These are phyloP conservation scores for Halichondria panicea DNA, from an alignment of 37 sponge, comb jelly and placozoan genomes.

Conservation along the genomic window DNA sequence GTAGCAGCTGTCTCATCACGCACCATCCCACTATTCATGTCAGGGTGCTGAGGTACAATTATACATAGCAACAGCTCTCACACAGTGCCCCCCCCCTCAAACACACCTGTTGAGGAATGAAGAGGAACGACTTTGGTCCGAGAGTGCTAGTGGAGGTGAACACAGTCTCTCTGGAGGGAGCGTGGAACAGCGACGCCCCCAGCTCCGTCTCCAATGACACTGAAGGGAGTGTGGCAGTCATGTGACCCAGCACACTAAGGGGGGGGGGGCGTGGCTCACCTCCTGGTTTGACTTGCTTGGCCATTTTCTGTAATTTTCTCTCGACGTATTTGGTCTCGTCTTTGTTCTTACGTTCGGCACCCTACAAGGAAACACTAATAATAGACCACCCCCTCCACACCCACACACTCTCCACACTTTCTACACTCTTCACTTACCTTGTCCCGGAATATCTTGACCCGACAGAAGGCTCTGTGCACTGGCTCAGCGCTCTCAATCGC, in stretches of 20 bases:
- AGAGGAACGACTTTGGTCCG: conserved; percentile 78
- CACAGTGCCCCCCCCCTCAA: not conserved
- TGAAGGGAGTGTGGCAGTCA: not conserved
- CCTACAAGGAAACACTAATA: conserved; percentile 56
- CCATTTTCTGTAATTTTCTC: conserved; percentile 77
- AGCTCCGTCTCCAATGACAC: conserved; percentile 45
- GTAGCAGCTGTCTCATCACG: not conserved
- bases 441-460: conserved; percentile 93
- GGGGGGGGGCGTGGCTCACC: too few species aligned
- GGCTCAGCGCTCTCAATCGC: conserved; percentile 72
- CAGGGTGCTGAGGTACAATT: not conserved
- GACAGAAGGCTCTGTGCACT: conserved; percentile 78
- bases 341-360: conserved; percentile 95
- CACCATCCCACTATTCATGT: not conserved
- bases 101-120: conserved; percentile 56
- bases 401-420: not conserved
- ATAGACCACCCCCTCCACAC: not conserved
- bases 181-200: conserved; percentile 69
- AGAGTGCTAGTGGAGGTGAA: conserved; percentile 80
- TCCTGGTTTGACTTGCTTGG: conserved; percentile 54
- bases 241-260: not conserved
- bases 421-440: conserved; percentile 54
- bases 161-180: conserved; percentile 79
- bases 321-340: conserved; percentile 91
- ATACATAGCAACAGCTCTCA: not conserved